These are phyloP conservation scores for Phoronis australis DNA, from an alignment of 2,888 invertebrate genomes.

Conservation along the genomic window DNA sequence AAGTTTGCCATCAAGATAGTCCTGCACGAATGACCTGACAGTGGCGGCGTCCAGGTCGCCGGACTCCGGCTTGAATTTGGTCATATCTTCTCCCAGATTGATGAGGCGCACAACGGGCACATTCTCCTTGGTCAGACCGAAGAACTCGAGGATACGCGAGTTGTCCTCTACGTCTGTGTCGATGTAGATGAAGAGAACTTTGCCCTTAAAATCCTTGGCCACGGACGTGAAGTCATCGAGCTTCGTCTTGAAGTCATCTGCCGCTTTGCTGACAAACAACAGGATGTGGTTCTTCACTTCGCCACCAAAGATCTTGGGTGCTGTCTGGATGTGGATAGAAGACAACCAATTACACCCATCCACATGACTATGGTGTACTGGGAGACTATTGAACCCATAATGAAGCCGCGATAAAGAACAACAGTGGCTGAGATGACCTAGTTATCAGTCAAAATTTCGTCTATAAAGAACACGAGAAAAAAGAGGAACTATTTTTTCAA, in stretches of 20 bases:
- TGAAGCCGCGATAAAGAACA: too few species aligned
- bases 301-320: conserved; percentile 97
- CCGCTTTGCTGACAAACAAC: conserved; percentile 81
- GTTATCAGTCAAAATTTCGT: too few species aligned
- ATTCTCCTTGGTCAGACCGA: conserved; percentile 91
- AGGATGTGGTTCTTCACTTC: conserved; percentile 95
- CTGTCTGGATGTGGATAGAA: conserved; percentile 59
- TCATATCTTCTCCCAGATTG: conserved; percentile 72
- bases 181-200: conserved; percentile 90
- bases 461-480: too few species aligned
- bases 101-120: conserved; percentile 73
- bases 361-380: too few species aligned
- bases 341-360: neutral
- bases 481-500: too few species aligned
- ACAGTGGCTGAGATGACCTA: too few species aligned
- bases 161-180: conserved; percentile 94
- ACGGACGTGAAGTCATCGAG: conserved; percentile 73
- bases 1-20: conserved; percentile 84
- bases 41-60: conserved; percentile 64
- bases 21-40: conserved; percentile 74
- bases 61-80: conserved; percentile 73
- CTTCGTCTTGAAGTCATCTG: conserved; percentile 70
- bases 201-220: conserved; percentile 85
- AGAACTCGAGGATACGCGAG: conserved; percentile 96
- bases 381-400: too few species aligned